Base-by-base conservation (phyloP, 2,113 vertebrate species). In the Cinclus mexicanus region DNA sequence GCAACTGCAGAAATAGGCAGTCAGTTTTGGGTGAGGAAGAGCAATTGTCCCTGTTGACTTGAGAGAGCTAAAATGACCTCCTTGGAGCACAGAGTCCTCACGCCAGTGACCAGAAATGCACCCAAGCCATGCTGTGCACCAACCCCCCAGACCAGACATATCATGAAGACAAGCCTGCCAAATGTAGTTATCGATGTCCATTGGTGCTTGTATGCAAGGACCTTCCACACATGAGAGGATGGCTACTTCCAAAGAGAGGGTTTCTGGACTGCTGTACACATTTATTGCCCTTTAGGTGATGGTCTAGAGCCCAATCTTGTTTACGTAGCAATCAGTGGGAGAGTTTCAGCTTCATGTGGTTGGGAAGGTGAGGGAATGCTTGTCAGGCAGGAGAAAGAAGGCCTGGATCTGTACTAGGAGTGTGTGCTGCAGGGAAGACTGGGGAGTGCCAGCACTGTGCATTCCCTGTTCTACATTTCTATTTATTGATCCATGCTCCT, bases 401-500 rank as follows among this genome's bases (percentile, higher is more conserved):
- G 1, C 0, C 39, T 82, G 44, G 47, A 42, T 6, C 39, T 53
- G 22, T 26, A n/a, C 19, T 39, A 78, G 47, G 12, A 17, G 10
- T 16, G 17, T 29, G 19, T 44, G n/a, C 31, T 70, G 22, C 10
- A n/a, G 35, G 24, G 24, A 53, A 39, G 41, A 17, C 35, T 68
- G n/a, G 3, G 5, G 8, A 52, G 8, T 29, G 16, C 10, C 12
- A 68, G 8, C 17, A 9, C 24, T 11, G 2, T 52, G 10, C 1
- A 0, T 63, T 92, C 65, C 33, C 14, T 1, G 0, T 4, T 44
- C 49, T 77, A 0, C 49, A 35, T 47, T 61, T 8, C 55, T 83
- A 2, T 68, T 82, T 79, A 37, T 59, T 18, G 19, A 29, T 28
- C 41, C 64, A 21, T 3, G 2, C 22, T 55, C 57, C 37, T 89